phyloP scores from a whole-genome alignment of 1,140 invertebrate genomes.

The Triops cancriformis region DNA sequence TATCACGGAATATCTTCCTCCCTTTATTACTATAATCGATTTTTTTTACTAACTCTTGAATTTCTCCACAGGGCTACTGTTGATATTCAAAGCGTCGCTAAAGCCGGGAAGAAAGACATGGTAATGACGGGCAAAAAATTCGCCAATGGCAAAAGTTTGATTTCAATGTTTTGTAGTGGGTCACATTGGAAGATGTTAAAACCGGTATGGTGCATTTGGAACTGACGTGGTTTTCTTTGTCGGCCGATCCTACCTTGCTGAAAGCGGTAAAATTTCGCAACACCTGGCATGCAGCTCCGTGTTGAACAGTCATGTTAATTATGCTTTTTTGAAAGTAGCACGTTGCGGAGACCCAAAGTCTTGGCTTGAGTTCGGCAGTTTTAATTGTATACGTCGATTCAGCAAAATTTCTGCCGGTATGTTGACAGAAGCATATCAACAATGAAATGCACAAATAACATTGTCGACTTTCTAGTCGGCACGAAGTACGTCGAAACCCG shows the following conservation, averaged over 20 bases:
- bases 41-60: conserved; percentile 26
- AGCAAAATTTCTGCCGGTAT: conserved; percentile 77
- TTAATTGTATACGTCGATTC: conserved; percentile 81
- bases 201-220: conserved; percentile 82
- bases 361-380: conserved; percentile 42
- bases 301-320: background rate
- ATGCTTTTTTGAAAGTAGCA: conserved; percentile 29
- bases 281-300: background rate
- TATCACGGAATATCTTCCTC: conserved; percentile 6
- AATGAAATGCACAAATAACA: too few relatives aligned
- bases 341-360: conserved; percentile 54
- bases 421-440: too few relatives aligned
- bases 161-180: conserved; percentile 57
- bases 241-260: conserved; percentile 58
- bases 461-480: conserved; percentile 47
- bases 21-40: conserved; percentile 6
- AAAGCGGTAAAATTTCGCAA: conserved; percentile 52
- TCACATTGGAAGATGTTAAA: conserved; percentile 85
- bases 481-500: conserved; percentile 56
- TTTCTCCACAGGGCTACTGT: conserved; percentile 50
- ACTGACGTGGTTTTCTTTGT: conserved; percentile 75
- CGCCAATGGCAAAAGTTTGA: background rate
- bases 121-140: conserved; percentile 43
- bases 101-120: conserved; percentile 56
- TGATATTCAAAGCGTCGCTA: conserved; percentile 55